Percentiles rank a stretch among this genome's conserved stretches.
phyloP scores from a whole-genome alignment of 2,113 vertebrate species.

The Brachypteracias leptosomus region DNA sequence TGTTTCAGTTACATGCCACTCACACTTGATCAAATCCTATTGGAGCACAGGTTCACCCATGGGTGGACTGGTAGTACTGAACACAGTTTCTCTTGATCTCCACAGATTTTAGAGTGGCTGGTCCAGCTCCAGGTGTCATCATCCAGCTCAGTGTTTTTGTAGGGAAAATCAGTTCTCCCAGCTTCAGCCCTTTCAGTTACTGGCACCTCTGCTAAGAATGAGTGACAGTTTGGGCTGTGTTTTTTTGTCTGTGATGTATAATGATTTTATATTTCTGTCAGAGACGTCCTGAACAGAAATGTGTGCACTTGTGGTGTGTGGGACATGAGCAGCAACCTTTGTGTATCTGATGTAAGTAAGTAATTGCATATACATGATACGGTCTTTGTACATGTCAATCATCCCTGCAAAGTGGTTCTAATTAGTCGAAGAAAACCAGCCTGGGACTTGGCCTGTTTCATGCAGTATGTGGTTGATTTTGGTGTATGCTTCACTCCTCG shows the following conservation, averaged over 20 bases:
- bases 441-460: not conserved
- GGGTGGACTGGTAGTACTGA: not conserved
- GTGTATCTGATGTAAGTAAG: not conserved
- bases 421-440: not conserved
- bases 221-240: not conserved
- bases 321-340: not conserved
- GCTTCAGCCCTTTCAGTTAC: not conserved
- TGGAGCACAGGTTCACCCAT: not conserved
- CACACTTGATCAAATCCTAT: not conserved
- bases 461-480: rapidly evolving
- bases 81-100: not conserved
- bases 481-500: rapidly evolving
- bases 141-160: not conserved
- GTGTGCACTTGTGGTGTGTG: rapidly evolving
- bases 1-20: not conserved
- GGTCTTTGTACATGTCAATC: not conserved
- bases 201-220: not conserved
- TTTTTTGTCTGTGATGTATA: not conserved
- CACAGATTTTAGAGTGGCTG: not conserved
- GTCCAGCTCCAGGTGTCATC: not conserved
- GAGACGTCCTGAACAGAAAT: not conserved
- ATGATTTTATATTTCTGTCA: not conserved
- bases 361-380: not conserved
- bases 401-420: not conserved
- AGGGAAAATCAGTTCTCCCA: not conserved